Base-by-base conservation (phyloP, 2,113 vertebrate genomes). In the Cisticola juncidis region DNA sequence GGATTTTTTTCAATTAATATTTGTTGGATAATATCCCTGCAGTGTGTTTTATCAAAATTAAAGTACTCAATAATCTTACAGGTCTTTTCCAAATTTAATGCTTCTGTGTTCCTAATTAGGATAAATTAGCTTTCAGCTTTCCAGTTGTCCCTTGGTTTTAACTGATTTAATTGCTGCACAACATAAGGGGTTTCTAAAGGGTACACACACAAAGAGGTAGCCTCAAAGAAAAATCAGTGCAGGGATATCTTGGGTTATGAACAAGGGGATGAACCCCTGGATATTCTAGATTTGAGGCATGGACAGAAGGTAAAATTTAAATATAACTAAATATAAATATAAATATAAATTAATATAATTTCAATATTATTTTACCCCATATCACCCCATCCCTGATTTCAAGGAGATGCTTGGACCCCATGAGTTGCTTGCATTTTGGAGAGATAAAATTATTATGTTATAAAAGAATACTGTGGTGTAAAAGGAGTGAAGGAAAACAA, bases 1-100 rank as follows among this genome's bases (percentile, higher is more conserved):
- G 7, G 1, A 0, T 4, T 26, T 58, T 58, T 56, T 57, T 35
- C 31, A 2, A 9, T 23, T 1, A 38, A 5, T 62, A 38, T 62
- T 69, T 58, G 18, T 38, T 45, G 29, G 24, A 5, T 48, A 57
- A 35, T 24, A 36, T 18, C 7, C 26, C 15, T n/a, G 12, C 12
- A 29, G 60, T 20, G 1, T 40, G 12, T 64, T 68, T 68, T 47
- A 58, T 33, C 17, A 87, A 35, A 87, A 80, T 11, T 21, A 11
- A 47, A 29, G 7, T 35, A 22, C 11, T 69, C 14, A 13, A 13
- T 53, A 14, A 26, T 26, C 62, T 48, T 31, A 11, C 40, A 40
- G 3, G 6, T 23, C 6, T 48, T 48, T 69, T 56, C 35, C 22
- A 36, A 69, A 56, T 19, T 8, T 26, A 36, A 33, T 15, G 6